Evolutionary conservation across 2,113 vertebrate species (phyloP).

Genomic region (Pampusana beccarii): DNA sequence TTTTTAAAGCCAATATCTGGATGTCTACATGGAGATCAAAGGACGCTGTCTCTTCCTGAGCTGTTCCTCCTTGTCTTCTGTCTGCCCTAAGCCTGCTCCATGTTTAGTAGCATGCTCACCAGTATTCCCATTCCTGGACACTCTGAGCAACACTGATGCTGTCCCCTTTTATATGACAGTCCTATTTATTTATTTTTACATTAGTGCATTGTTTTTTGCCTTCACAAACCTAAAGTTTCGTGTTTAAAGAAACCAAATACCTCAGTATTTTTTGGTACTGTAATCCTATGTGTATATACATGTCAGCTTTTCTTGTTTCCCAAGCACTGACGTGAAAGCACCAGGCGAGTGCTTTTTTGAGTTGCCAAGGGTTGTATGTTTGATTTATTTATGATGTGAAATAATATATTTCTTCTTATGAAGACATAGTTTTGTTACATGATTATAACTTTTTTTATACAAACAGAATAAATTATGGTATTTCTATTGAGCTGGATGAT

Average conservation of each 20-base stretch:
- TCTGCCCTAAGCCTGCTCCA: slow-evolving; percentile 68
- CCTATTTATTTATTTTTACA: slow-evolving; percentile 82
- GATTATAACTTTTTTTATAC: slow-evolving; percentile 83
- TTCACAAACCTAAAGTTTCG: slow-evolving; percentile 74
- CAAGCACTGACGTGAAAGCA: slow-evolving; percentile 77
- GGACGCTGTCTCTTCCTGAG: slow-evolving; percentile 58
- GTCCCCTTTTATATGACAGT: slow-evolving; percentile 53
- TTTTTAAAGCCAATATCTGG: slow-evolving; percentile 52
- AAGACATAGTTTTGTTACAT: slow-evolving; percentile 80
- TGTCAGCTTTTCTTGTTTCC: slow-evolving; percentile 64
- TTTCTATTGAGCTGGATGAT: slow-evolving; percentile 74
- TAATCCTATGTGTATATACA: slow-evolving; percentile 72
- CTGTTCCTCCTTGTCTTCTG: slow-evolving; percentile 43
- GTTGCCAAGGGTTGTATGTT: slow-evolving; percentile 78
- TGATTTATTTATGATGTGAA: slow-evolving; percentile 84
- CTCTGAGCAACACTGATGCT: slow-evolving; percentile 49
- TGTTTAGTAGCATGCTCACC: slow-evolving; percentile 73
- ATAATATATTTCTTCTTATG: slow-evolving; percentile 85
- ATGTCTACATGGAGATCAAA: slow-evolving; percentile 63
- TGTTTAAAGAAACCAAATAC: slow-evolving; percentile 80
- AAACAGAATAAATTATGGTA: slow-evolving; percentile 82
- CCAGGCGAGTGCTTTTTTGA: slow-evolving; percentile 73
- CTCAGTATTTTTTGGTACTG: slow-evolving; percentile 83
- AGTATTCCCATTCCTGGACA: slow-evolving; percentile 78
- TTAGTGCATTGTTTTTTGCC: slow-evolving; percentile 58